Evolutionary conservation across 1,140 invertebrate species (phyloP), one percentile per base, ranked within the genome.

Genomic region (Eriocheir sinensis): DNA sequence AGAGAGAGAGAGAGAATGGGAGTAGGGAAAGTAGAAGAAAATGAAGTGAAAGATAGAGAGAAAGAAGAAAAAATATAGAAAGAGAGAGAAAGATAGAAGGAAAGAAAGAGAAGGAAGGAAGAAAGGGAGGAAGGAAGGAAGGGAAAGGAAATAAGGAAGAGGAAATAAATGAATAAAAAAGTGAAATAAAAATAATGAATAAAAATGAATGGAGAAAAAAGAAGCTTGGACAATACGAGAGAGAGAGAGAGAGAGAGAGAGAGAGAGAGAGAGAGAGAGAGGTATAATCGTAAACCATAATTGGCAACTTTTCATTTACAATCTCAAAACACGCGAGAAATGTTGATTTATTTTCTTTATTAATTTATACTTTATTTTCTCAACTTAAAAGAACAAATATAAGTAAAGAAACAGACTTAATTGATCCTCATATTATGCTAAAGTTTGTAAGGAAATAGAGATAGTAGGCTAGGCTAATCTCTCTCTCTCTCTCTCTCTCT

Each of bases 91-190:
- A n/a, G 36, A 88, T 4, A 40, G 86, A 38, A 36, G 86, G n/a
- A 12, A 88, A 17, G 36, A 38, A 36, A n/a, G 36, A 38, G n/a
- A 89, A 2, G 36, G 88, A 48, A 89, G 38, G 88, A 48, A 89
- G 88, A 44, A 48, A 41, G 88, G 40, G n/a, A 48, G 88, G 88
- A 89, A 41, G 88, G 41, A 41, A 44, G 27, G 88, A 41, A n/a
- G 44, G 30, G 30, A 12, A 32, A 48, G 44, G 32, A 32, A 60
- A 34, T 12, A 12, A 60, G 44, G 48, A 32, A n/a, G 8, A 48
- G 44, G 30, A 34, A 60, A 36, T 12, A 30, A 90, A 21, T 27
- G 36, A 60, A 41, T 12, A 15, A 34, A n/a, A 9, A n/a, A 41
- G 40, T 4, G n/a, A 48, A 38, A 48, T 9, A 48, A 38, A 48